Conservation (phyloP, 2,797 vertebrate species). For the Smutsia gigantea region DNA sequence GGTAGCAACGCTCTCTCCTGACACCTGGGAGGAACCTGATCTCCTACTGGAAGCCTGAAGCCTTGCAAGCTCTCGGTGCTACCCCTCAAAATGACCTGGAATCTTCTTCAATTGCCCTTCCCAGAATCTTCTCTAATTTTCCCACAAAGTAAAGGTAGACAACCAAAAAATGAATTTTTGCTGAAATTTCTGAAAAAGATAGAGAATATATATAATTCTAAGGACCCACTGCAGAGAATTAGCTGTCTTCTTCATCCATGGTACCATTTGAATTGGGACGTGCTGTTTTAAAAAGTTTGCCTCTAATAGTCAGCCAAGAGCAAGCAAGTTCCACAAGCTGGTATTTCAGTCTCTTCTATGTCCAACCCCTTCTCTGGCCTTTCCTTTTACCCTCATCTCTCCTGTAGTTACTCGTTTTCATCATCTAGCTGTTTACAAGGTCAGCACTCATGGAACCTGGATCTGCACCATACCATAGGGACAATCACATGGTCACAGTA, state of each 20-base stretch:
- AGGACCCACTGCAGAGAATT: neutral
- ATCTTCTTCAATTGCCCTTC: neutral
- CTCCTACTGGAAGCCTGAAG: neutral
- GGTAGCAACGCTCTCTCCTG: neutral
- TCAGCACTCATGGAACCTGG: neutral
- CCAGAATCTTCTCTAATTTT: neutral
- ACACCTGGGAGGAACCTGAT: neutral
- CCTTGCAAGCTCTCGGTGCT: neutral
- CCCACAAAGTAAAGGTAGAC: neutral
- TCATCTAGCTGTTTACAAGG: neutral
- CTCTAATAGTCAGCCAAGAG: neutral
- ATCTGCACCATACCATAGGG: neutral
- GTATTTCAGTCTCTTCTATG: neutral
- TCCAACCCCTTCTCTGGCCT: neutral
- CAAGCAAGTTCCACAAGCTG: neutral
- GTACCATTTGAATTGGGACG: neutral
- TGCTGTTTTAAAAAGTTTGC: neutral
- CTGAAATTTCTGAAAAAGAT: neutral
- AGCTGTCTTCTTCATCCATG: neutral
- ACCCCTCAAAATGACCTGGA: neutral
- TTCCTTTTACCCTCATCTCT: slow-evolving; percentile 25
- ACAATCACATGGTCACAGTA: neutral
- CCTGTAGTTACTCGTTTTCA: neutral
- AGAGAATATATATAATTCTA: neutral
- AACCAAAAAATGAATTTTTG: neutral